These are phyloP conservation scores for Drosophila neocordata DNA, from an alignment of 1,140 invertebrate genomes.

Conservation along the genomic window DNA sequence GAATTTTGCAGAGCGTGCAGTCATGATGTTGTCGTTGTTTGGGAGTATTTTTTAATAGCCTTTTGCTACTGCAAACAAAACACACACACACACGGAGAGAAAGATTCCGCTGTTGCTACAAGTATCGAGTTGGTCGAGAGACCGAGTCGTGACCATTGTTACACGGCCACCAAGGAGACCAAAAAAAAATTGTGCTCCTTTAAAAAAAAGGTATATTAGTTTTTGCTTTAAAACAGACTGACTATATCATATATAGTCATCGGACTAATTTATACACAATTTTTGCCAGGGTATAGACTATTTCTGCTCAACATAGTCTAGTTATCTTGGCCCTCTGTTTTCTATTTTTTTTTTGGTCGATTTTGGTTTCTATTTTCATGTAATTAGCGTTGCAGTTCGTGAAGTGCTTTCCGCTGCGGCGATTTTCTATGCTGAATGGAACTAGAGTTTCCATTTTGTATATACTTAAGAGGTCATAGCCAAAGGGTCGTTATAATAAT, in stretches of 20 bases:
- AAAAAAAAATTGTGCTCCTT: conserved; percentile 23
- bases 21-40: conserved; percentile 68
- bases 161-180: conserved; percentile 29
- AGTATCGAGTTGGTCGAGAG: conserved; percentile 21
- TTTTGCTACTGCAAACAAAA: conserved; percentile 47
- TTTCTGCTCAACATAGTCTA: not conserved
- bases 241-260: conserved; percentile 12
- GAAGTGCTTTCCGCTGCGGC: conserved; percentile 59
- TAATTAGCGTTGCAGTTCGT: conserved; percentile 78
- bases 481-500: conserved; percentile 21
- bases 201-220: conserved; percentile 1
- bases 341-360: conserved; percentile 12
- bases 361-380: conserved; percentile 64
- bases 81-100: not conserved
- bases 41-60: conserved; percentile 53
- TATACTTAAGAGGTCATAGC: conserved; percentile 28
- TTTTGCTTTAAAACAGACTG: not conserved
- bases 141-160: conserved; percentile 75
- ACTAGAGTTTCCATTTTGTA: conserved; percentile 29
- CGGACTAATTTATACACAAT: conserved; percentile 20
- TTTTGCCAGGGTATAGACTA: conserved; percentile 19
- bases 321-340: not conserved
- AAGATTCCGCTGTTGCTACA: conserved; percentile 7
- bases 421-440: conserved; percentile 48
- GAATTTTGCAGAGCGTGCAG: conserved; percentile 78